Percentiles rank a stretch among this genome's conserved stretches.
Conservation (phyloP, 2,888 invertebrate species). For the Nowickia ferox region DNA sequence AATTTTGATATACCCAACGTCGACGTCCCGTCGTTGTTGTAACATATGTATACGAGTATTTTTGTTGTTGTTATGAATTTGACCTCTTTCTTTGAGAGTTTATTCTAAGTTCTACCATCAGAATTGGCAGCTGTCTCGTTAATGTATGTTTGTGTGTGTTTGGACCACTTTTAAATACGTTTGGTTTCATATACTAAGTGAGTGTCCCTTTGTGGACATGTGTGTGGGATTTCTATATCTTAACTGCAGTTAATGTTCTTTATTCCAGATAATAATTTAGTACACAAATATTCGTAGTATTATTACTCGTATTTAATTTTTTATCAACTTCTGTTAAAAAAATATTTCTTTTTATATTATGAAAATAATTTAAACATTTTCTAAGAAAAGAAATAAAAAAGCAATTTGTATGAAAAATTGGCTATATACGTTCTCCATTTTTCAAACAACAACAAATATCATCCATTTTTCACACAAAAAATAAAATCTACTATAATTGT, state of each 20-base stretch:
- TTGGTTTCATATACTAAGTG: neutral
- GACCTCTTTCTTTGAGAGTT: conserved; percentile 47
- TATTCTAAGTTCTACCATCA: conserved; percentile 35
- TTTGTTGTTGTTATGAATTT: conserved; percentile 42
- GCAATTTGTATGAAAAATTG: no score
- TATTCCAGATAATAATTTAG: conserved; percentile 43
- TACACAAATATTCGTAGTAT: neutral
- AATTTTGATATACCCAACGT: conserved; percentile 45
- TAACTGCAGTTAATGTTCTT: conserved; percentile 49
- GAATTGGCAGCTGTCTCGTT: conserved; percentile 53
- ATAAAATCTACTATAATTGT: no score
- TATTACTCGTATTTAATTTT: neutral
- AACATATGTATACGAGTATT: neutral
- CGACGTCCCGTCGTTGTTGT: conserved; percentile 22
- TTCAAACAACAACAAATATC: no score
- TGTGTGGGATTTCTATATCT: conserved; percentile 54
- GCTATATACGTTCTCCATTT: no score
- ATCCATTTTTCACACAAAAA: no score
- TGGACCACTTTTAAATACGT: neutral
- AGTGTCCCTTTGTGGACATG: neutral
- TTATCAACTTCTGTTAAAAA: neutral
- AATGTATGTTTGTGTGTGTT: neutral
- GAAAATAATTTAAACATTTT: no score
- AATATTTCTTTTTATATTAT: no score
- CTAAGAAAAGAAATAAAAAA: no score